Evolutionary conservation across 2,797 vertebrate species (phyloP), one percentile per base, ranked within the genome.

Genomic region (Clarias laeviceps): DNA sequence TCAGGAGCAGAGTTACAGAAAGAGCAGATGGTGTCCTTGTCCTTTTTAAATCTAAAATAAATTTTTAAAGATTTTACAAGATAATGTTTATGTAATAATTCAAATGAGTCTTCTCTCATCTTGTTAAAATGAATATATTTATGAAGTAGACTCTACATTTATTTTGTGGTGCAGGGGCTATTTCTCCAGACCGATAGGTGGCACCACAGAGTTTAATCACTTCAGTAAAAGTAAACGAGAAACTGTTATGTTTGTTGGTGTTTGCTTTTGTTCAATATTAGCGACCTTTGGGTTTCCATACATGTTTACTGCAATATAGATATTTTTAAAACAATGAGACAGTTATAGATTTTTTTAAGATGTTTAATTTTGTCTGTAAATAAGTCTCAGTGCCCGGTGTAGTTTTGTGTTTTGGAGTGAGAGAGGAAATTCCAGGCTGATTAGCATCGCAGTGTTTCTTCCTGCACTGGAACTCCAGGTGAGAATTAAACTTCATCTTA

Each of bases 221-320:
- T 73, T 45, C 50, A 37, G 20, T 57, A 15, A 34, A 62, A 56
- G 32, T 14, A 59, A 45, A 29, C 34, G 80, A 69, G 40, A 56
- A 64, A 56, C 27, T 83, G 64, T 56, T 68, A 66, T 61, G 69
- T 66, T 64, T 76, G 82, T 66, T 80, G 37, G n/a, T 76, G 72
- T 82, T 70, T 70, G 64, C 40, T 20, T 50, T 78, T 70, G 5
- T 82, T 89, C 54, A 74, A n/a, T 9, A 18, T 57, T 50, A 18
- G n/a, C n/a, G n/a, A 80, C 37, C 1, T 50, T 29, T 65, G 37
- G 3, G n/a, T 57, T 82, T 34, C 5, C 5, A 8, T 45, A 11
- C 34, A 50, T 80, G 37, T 65, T 29, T 24, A 62, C 57, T 22
- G 32, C 57, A 37, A 12, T n/a, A 14, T 79, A 18, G 0, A 50